A percentile compares a stretch with the other conserved stretches of the same genome.
Conservation (phyloP, 1,140 invertebrate genomes). For the Nephotettix cincticeps region DNA sequence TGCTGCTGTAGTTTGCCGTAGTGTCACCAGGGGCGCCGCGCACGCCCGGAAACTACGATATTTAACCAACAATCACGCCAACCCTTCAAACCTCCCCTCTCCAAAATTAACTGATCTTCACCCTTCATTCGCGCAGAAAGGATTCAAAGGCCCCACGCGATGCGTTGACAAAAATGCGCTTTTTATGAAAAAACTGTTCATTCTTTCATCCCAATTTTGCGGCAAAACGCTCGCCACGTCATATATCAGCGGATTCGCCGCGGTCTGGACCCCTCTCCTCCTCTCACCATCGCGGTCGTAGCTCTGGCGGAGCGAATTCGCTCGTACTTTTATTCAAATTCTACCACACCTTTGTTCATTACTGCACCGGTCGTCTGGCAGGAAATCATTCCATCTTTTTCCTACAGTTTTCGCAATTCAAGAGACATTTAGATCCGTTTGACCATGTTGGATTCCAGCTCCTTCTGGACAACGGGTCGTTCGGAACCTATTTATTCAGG, state of each 20-base stretch:
- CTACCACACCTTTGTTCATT: too few species aligned
- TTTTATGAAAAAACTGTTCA: conserved; percentile 6
- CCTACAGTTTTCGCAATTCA: too few species aligned
- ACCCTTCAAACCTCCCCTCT: conserved; percentile 15
- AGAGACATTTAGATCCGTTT: too few species aligned
- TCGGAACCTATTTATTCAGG: too few species aligned
- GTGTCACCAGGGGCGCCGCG: background rate
- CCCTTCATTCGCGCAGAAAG: conserved; percentile 23
- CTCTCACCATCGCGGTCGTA: too few species aligned
- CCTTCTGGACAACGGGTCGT: too few species aligned
- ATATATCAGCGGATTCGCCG: background rate
- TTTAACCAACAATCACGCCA: conserved; percentile 22
- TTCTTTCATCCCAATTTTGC: conserved; percentile 12
- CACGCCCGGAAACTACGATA: conserved; percentile 16
- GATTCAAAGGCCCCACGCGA: conserved; percentile 22
- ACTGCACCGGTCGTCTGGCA: too few species aligned
- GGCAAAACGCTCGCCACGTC: background rate
- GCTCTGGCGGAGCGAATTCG: too few species aligned
- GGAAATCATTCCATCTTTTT: too few species aligned
- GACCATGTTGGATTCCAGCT: too few species aligned
- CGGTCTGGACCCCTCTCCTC: background rate
- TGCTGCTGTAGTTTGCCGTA: too few species aligned
- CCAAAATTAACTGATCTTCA: conserved; percentile 28
- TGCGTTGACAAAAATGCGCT: conserved; percentile 16
- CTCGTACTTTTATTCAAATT: too few species aligned